These are phyloP conservation scores for Meandrina meandrites DNA, from an alignment of 92 coral and sea anemone species.

Conservation along the genomic window DNA sequence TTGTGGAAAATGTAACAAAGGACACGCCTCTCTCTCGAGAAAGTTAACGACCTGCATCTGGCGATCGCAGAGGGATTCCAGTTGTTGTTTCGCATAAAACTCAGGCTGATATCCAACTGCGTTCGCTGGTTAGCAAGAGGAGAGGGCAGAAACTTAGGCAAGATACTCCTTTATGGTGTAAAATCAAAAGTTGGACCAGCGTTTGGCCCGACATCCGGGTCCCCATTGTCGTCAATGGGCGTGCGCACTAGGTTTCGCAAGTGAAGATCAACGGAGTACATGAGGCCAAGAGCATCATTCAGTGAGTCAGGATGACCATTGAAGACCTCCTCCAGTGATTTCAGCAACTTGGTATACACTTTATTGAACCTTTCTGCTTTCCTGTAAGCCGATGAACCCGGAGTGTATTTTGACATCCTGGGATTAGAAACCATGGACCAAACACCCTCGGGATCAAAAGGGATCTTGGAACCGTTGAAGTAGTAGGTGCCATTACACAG, in stretches of 20 bases:
- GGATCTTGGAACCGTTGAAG: constrained; percentile 25
- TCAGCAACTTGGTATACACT: constrained; percentile 61
- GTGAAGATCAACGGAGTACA: constrained; percentile 51
- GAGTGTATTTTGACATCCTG: constrained; percentile 16
- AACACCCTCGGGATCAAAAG: constrained; percentile 42
- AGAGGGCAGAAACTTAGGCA: neutral
- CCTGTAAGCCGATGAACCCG: constrained; percentile 32
- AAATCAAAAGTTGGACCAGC: constrained; percentile 68
- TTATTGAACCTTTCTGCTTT: constrained; percentile 61
- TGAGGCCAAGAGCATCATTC: constrained; percentile 48
- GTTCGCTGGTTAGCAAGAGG: neutral
- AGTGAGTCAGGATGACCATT: constrained; percentile 63
- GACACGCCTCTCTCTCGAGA: too few species aligned
- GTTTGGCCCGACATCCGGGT: constrained; percentile 73
- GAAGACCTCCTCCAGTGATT: constrained; percentile 64
- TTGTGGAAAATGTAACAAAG: too few species aligned
- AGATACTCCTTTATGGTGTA: constrained; percentile 13
- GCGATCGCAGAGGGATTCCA: too few species aligned
- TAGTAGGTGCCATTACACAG: constrained; percentile 9
- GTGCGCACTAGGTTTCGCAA: constrained; percentile 47
- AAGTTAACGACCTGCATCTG: too few species aligned
- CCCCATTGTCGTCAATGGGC: constrained; percentile 59
- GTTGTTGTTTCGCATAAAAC: too few species aligned
- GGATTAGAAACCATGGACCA: constrained; percentile 45
- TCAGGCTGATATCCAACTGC: too few species aligned